Conservation (phyloP, 2,888 invertebrate species). For the Lycophotia porphyrea region DNA sequence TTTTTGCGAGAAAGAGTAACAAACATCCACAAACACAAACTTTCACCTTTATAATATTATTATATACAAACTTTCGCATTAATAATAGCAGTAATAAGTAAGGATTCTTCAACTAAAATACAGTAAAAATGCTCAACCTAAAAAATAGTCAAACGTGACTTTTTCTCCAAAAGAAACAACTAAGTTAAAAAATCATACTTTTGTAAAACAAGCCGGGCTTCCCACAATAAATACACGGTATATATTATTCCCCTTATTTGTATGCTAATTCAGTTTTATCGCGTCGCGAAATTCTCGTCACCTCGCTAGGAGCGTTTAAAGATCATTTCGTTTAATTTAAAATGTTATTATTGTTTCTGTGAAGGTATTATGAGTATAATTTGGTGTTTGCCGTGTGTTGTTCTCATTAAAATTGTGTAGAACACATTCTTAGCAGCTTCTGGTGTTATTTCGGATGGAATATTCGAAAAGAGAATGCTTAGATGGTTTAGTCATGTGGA, state of each 20-base stretch:
- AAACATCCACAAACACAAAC: too few relatives aligned
- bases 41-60: too few relatives aligned
- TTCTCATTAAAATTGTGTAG: constrained; percentile 11
- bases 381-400: constrained; percentile 32
- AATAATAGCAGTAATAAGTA: too few relatives aligned
- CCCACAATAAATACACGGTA: constrained; percentile 66
- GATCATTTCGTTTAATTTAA: constrained; percentile 62
- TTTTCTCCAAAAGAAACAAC: constrained; percentile 3
- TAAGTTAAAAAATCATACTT: constrained; percentile 26
- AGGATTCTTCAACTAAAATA: background rate
- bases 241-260: constrained; percentile 72
- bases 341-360: constrained; percentile 35
- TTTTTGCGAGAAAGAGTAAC: too few relatives aligned
- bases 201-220: constrained; percentile 29
- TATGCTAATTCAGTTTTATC: constrained; percentile 75
- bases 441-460: background rate
- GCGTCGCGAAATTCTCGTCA: constrained; percentile 62
- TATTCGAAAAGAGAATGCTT: background rate
- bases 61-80: too few relatives aligned
- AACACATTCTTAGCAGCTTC: background rate
- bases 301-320: constrained; percentile 46
- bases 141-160: constrained; percentile 6
- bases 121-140: background rate
- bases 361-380: background rate
- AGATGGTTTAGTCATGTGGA: too few relatives aligned